Percentiles rank a stretch among this genome's conserved stretches.
Evolutionary conservation across 2,888 invertebrate species (phyloP).

Genomic region (Perdita meconis): DNA sequence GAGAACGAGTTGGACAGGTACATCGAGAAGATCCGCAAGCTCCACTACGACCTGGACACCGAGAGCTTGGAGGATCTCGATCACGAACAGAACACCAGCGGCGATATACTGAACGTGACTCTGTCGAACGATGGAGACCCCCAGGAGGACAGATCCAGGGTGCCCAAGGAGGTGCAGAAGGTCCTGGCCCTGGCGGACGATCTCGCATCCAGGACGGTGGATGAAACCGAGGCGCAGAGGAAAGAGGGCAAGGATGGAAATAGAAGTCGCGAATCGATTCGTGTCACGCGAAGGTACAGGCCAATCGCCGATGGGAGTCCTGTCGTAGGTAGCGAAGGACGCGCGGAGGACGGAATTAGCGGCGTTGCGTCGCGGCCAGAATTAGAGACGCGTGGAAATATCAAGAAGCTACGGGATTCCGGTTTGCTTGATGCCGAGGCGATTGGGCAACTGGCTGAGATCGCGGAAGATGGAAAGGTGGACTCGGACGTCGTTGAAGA

Average conservation of each 20-base stretch:
- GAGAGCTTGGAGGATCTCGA: slow-evolving; percentile 74
- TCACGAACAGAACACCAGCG: slow-evolving; percentile 79
- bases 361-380: slow-evolving; percentile 56
- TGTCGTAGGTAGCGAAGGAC: slow-evolving; percentile 24
- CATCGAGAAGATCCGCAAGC: slow-evolving; percentile 75
- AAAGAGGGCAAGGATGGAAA: slow-evolving; percentile 11
- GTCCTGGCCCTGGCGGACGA: slow-evolving; percentile 70
- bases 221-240: neutral
- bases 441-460: neutral
- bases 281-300: neutral
- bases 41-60: slow-evolving; percentile 69
- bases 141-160: no score
- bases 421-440: slow-evolving; percentile 1
- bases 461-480: slow-evolving; percentile 14
- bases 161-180: slow-evolving; percentile 60
- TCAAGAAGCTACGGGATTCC: slow-evolving; percentile 53
- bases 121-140: slow-evolving; percentile 78
- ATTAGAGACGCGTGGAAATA: slow-evolving; percentile 59
- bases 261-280: slow-evolving; percentile 14
- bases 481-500: slow-evolving; percentile 22
- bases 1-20: slow-evolving; percentile 78
- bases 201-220: slow-evolving; percentile 56
- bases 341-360: slow-evolving; percentile 62
- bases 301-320: slow-evolving; percentile 5
- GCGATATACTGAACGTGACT: slow-evolving; percentile 77